phyloP scores from a whole-genome alignment of 1,140 invertebrate genomes.

The Drosophila aff. region DNA sequence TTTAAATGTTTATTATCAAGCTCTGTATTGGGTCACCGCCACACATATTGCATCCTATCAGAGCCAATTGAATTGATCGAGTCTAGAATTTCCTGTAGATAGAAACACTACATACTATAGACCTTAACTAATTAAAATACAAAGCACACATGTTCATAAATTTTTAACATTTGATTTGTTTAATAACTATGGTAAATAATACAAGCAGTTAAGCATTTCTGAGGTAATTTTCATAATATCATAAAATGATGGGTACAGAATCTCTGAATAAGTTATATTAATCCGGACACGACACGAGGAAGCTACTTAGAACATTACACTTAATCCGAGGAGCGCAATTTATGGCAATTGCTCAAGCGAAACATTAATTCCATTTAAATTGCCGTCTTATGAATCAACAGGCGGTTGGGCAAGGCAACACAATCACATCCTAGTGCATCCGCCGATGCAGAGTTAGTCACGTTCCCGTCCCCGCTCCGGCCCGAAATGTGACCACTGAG shows the following conservation, averaged over 20 bases:
- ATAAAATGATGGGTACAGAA: background rate
- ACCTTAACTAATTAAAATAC: background rate
- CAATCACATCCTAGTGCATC: slow-evolving; percentile 69
- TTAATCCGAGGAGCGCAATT: slow-evolving; percentile 22
- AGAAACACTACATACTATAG: no score
- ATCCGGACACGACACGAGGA: slow-evolving; percentile 2
- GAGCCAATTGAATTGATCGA: no score
- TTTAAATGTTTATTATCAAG: no score
- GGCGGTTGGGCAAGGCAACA: slow-evolving; percentile 54
- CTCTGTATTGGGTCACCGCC: no score
- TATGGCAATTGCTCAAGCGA: slow-evolving; percentile 48
- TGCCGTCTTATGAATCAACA: slow-evolving; percentile 51
- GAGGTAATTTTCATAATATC: background rate
- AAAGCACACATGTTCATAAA: background rate
- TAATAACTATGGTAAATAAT: background rate
- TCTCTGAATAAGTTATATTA: slow-evolving; percentile 11
- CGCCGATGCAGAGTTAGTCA: slow-evolving; percentile 23
- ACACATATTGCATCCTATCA: no score
- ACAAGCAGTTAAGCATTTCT: background rate
- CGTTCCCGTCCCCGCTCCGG: background rate
- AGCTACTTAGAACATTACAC: slow-evolving; percentile 27
- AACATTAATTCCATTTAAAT: slow-evolving; percentile 52
- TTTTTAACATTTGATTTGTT: background rate
- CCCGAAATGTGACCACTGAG: slow-evolving; percentile 18
- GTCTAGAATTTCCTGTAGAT: no score